Conservation (phyloP, 2,888 invertebrate genomes). For the Drosophila subquinaria region DNA sequence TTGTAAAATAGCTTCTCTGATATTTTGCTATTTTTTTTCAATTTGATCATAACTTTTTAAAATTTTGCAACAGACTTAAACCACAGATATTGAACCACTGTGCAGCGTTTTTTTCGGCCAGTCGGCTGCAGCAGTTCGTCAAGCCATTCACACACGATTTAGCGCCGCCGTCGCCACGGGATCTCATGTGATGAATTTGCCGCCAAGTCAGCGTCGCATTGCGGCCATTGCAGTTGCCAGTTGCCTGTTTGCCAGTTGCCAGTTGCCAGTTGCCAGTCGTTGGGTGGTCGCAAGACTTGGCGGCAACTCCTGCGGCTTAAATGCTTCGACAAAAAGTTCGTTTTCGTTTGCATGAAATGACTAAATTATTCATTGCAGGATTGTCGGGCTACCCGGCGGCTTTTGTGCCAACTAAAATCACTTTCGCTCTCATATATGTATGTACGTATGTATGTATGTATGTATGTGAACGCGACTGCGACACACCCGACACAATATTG, state of each 20-base stretch:
- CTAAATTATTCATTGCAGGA: constrained; percentile 82
- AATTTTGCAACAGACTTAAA: neutral
- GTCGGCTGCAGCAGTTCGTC: constrained; percentile 69
- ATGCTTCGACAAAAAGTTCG: constrained; percentile 67
- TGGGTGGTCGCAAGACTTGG: constrained; percentile 68
- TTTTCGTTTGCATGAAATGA: constrained; percentile 67
- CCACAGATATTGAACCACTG: constrained; percentile 25
- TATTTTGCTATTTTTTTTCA: neutral
- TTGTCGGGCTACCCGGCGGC: constrained; percentile 46
- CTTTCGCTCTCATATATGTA: constrained; percentile 63
- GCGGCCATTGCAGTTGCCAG: constrained; percentile 11
- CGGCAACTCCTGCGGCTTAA: constrained; percentile 77
- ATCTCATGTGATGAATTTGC: constrained; percentile 79
- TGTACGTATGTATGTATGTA: neutral
- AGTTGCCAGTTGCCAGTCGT: constrained; percentile 13
- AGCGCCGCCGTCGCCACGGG: constrained; percentile 71
- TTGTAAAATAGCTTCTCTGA: too few relatives aligned
- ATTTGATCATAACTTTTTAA: neutral
- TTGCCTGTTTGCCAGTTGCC: constrained; percentile 4
- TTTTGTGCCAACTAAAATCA: constrained; percentile 56
- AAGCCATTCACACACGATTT: constrained; percentile 79
- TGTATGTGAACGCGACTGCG: neutral
- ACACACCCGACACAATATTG: constrained; percentile 42
- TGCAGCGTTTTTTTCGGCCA: constrained; percentile 34
- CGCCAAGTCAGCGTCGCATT: constrained; percentile 66